Evolutionary conservation across 2,888 invertebrate genomes (phyloP).

Genomic region (Cerceris rybyensis): DNA sequence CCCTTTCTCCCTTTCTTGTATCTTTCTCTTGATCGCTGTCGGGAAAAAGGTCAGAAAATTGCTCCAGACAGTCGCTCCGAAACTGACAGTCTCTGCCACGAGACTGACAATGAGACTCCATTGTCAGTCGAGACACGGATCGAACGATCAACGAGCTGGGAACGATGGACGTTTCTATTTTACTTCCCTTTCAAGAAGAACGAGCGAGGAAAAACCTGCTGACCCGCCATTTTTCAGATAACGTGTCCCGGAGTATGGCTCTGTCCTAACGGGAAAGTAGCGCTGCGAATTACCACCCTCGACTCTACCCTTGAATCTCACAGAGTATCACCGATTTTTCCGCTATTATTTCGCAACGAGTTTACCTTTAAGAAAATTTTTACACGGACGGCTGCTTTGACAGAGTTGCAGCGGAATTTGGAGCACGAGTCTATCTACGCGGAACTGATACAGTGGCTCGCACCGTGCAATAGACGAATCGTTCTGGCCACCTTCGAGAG

Average conservation of each 20-base stretch:
- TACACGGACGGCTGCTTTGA: conserved; percentile 79
- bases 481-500: conserved; percentile 87
- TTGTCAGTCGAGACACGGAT: too few relatives aligned
- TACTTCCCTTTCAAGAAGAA: not conserved
- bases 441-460: conserved; percentile 86
- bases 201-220: not conserved
- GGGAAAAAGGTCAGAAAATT: too few relatives aligned
- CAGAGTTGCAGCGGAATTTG: conserved; percentile 82
- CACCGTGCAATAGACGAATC: conserved; percentile 78
- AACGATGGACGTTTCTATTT: not conserved
- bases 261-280: conserved; percentile 90
- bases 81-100: too few relatives aligned
- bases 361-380: conserved; percentile 87
- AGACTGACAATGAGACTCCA: too few relatives aligned
- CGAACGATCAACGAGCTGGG: too few relatives aligned
- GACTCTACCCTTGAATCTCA: conserved; percentile 88
- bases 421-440: conserved; percentile 85
- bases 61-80: too few relatives aligned
- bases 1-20: too few relatives aligned
- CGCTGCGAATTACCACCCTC: conserved; percentile 87
- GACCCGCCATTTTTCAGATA: conserved; percentile 82
- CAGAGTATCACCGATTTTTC: conserved; percentile 87
- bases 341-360: conserved; percentile 87
- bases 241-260: conserved; percentile 94
- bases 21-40: too few relatives aligned